Evolutionary conservation across 2,888 invertebrate genomes (phyloP), one percentile per base, ranked within the genome.

Genomic region (Trissolcus brochymenae): DNA sequence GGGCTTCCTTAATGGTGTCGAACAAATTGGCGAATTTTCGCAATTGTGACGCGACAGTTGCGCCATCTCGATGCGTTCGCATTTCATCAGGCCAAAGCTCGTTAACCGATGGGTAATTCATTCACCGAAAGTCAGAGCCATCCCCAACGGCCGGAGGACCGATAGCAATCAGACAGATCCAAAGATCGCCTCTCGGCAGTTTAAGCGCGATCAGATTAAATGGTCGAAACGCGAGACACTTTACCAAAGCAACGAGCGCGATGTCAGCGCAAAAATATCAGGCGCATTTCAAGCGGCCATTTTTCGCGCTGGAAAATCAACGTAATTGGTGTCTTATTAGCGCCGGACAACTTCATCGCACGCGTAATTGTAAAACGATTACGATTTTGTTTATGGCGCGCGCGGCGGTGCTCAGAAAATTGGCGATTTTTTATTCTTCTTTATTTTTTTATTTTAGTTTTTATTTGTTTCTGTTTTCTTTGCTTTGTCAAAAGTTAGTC

Each of bases 131-230:
- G 75, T 67, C 74, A 25, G 4, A 25, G 25, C 25, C 19, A 19
- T 19, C 19, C 19, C 19, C 19, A 19, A 19, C 25, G 60, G 51
- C 41, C 66, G 56, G 41, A 46, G 29, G 41, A 17, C 41, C 72
- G 78, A 78, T 78, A 78, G 41, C 60, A 43, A 78, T 78, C 78
- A 25, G 57, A 51, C 50, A 70, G 71, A 72, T 78, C 40, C 49
- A n/a, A 78, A 46, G 75, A 75, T 78, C 70, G 35, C 51, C 43
- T 19, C 56, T 54, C 43, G 54, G 62, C 57, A 35, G 67, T 78
- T 75, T 75, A 53, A 67, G 60, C 66, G 54, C 71, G 71, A 78
- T 78, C 78, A 78, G 75, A 78, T 78, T 75, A 75, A 75, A 74
- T 68, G 50, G 50, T 78, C 66, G 70, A 57, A 78, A 57, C 60